phyloP scores from a whole-genome alignment of 1,140 invertebrate species.

The Temnothorax longispinosus region DNA sequence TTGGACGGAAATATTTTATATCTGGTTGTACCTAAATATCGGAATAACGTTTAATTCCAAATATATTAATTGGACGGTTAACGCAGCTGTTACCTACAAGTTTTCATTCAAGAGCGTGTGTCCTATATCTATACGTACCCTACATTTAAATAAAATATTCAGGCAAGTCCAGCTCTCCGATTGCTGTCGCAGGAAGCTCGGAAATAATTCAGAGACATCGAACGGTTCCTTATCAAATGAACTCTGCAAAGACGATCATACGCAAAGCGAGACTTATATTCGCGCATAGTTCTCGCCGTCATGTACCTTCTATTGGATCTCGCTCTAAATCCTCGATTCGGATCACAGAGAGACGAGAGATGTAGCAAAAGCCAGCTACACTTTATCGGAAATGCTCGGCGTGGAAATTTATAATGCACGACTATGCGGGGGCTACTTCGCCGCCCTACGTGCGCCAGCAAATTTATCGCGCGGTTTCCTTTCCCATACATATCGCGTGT shows the following conservation, averaged over 20 bases:
- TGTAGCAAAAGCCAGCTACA: not conserved
- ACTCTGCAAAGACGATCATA: not conserved
- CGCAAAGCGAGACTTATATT: not conserved
- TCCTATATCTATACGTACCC: not conserved
- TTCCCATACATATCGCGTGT: constrained; percentile 14
- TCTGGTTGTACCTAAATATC: not conserved
- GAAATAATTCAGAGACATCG: not conserved
- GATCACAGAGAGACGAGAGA: not conserved
- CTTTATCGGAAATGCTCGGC: constrained; percentile 13
- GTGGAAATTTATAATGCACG: constrained; percentile 49
- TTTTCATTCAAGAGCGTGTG: not conserved
- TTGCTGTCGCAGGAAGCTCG: not conserved
- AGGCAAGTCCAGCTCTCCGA: not conserved
- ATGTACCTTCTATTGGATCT: not conserved
- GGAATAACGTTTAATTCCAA: not conserved
- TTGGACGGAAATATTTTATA: constrained; percentile 6
- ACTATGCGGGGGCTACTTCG: constrained; percentile 6
- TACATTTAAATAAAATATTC: not conserved
- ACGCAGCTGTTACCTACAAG: not conserved
- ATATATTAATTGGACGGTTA: not conserved
- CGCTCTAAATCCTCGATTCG: not conserved
- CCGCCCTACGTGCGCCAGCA: not conserved
- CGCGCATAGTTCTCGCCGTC: not conserved
- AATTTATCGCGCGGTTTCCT: constrained; percentile 30
- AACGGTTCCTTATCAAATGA: not conserved